Base-by-base conservation (phyloP, 2,888 invertebrate genomes). In the Chalcis sispes region DNA sequence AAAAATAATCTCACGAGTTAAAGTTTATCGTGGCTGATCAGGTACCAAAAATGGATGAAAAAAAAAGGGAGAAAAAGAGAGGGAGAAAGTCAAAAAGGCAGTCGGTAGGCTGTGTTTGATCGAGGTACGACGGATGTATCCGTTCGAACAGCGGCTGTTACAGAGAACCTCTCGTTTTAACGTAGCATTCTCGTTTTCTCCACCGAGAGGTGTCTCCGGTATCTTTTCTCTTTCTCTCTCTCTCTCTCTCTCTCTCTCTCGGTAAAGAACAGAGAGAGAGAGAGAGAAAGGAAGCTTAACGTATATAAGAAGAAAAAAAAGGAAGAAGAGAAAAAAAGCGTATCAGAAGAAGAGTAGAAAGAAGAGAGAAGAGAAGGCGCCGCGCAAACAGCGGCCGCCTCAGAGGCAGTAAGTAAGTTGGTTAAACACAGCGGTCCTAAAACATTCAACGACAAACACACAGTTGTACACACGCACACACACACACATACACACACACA, bases 361-460 rank as follows among this genome's bases (percentile, higher is more conserved):
- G 13, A 18, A 58, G 40, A 36, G 25, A 25, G 18, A n/a, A 36
- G 32, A 36, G 61, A 32, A 40, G 65, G 61, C 52, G 23, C 32
- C 67, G 72, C 32, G 80, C 80, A 82, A 81, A 81, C 59, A 81
- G 81, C 80, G 81, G 80, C 79, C 61, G 83, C 83, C 82, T 84
- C 82, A 85, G 86, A 83, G 86, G 85, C 86, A 86, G 86, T 86
- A 84, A 85, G 87, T 87, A 85, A 87, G 87, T 86, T 85, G 84
- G 83, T 86, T 85, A 86, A 87, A 86, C 85, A 84, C n/a, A n/a
- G 82, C 83, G 85, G 83, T 83, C 85, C 87, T 86, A 85, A 88
- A 88, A 88, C 87, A 87, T 88, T 86, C 85, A 85, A 86, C 83
- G 87, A 86, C 87, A 88, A 88, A 88, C 87, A 88, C 59, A 62